These are phyloP conservation scores for Psophia crepitans DNA, from an alignment of 2,113 vertebrate species.

Conservation along the genomic window DNA sequence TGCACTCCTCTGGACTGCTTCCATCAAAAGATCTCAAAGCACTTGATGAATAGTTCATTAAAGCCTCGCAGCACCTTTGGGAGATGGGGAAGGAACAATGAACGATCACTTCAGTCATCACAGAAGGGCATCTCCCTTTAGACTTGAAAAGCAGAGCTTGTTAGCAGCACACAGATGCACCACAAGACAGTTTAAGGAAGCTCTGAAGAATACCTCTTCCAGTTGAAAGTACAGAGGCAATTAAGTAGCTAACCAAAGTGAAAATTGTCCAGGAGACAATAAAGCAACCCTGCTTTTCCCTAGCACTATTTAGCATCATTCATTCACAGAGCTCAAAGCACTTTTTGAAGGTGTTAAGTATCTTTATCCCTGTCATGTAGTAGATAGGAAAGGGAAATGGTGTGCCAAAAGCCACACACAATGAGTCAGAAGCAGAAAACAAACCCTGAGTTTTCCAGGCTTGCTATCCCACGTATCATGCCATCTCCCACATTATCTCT, in stretches of 20 bases:
- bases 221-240: neutral
- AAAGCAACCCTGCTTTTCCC: neutral
- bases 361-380: neutral
- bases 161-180: constrained; percentile 43
- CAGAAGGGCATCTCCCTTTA: constrained; percentile 53
- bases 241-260: constrained; percentile 5
- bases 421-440: neutral
- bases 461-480: neutral
- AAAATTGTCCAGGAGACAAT: neutral
- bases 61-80: constrained; percentile 28
- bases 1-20: neutral
- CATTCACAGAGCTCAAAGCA: neutral
- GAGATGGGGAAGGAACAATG: constrained; percentile 34
- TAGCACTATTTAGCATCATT: neutral
- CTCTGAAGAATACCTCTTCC: neutral
- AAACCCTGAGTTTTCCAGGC: neutral
- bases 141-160: constrained; percentile 5
- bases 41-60: constrained; percentile 48
- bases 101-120: constrained; percentile 45
- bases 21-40: constrained; percentile 37
- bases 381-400: neutral
- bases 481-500: neutral
- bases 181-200: neutral
- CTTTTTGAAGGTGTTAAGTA: neutral
- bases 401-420: neutral